These are phyloP conservation scores for Cyprinus carpio DNA, from an alignment of 2,113 vertebrate genomes.

Conservation along the genomic window DNA sequence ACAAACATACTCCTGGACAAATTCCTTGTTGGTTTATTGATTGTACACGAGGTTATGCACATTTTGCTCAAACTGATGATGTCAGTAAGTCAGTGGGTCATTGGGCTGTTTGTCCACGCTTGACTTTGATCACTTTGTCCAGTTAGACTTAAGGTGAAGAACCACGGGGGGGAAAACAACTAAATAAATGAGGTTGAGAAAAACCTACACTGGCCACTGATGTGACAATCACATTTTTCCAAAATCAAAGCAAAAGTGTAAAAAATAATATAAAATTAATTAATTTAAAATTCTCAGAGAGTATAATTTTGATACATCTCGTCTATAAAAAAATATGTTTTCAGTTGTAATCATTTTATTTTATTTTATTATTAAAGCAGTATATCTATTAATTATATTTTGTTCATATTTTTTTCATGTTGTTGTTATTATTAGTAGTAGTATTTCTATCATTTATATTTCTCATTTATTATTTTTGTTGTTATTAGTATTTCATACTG, in stretches of 20 bases:
- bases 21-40: not conserved
- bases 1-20: conserved; percentile 16
- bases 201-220: not conserved
- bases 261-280: too few species aligned
- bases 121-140: not conserved
- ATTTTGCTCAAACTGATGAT: not conserved
- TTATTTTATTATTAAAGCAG: too few species aligned
- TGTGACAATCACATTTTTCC: not conserved
- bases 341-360: not conserved
- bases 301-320: not conserved
- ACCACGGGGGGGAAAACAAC: not conserved
- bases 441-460: too few species aligned
- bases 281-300: not conserved
- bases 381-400: too few species aligned
- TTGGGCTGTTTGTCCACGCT: not conserved
- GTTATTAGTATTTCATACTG: too few species aligned
- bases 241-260: not conserved
- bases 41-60: not conserved
- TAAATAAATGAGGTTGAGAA: not conserved
- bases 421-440: too few species aligned
- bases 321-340: not conserved
- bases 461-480: too few species aligned
- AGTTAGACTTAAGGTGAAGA: not conserved
- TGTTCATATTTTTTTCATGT: too few species aligned
- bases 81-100: not conserved